phyloP scores from a whole-genome alignment of 2,797 vertebrate genomes.

The Pseudopleuronectes americanus region DNA sequence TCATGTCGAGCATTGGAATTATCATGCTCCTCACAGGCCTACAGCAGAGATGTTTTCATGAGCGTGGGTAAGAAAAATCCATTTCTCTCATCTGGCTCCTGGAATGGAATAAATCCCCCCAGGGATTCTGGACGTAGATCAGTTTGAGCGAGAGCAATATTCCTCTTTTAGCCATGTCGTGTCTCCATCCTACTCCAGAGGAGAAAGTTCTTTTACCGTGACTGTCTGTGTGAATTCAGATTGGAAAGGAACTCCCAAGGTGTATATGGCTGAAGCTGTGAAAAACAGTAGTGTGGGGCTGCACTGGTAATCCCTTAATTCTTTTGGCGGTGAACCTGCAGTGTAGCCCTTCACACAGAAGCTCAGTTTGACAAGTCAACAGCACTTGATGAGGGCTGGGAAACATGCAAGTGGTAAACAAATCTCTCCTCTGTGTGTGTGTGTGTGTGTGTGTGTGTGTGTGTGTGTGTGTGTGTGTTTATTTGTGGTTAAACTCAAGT shows the following conservation, averaged over 20 bases:
- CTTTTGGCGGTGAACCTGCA: constrained; percentile 25
- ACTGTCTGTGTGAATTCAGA: constrained; percentile 21
- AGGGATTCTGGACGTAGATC: constrained; percentile 41
- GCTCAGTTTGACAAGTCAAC: constrained; percentile 46
- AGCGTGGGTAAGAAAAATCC: constrained; percentile 50
- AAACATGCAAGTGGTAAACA: constrained; percentile 46
- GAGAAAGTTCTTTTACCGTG: constrained; percentile 13
- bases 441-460: constrained; percentile 4
- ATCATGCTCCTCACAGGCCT: constrained; percentile 18
- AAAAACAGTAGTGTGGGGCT: constrained; percentile 16
- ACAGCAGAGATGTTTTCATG: constrained; percentile 40
- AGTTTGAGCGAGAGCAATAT: constrained; percentile 39
- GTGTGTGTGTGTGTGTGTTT: background rate
- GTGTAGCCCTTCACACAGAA: constrained; percentile 8
- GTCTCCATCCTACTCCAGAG: constrained; percentile 30
- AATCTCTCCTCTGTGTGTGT: constrained; percentile 1
- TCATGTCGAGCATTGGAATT: constrained; percentile 6
- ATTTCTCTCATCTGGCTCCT: constrained; percentile 63
- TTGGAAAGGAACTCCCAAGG: constrained; percentile 26
- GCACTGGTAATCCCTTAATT: constrained; percentile 46
- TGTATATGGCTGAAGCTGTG: constrained; percentile 19
- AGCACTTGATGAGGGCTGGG: constrained; percentile 38
- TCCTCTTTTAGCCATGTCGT: constrained; percentile 44
- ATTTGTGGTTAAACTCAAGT: background rate
- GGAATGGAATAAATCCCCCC: constrained; percentile 43